These are phyloP conservation scores for Dasypogon diadema DNA, from an alignment of 2,888 invertebrate species.

Conservation along the genomic window DNA sequence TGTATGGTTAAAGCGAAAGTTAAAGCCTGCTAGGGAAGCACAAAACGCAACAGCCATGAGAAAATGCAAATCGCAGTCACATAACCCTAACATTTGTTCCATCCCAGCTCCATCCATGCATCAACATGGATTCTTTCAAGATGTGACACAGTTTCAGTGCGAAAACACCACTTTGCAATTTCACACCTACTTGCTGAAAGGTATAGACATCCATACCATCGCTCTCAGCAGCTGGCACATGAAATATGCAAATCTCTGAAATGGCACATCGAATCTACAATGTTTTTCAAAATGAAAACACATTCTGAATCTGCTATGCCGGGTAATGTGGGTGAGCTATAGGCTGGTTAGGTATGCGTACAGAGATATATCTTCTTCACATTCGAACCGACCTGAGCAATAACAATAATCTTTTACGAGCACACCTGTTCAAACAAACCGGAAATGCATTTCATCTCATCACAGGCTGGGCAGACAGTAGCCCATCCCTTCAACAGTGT, in stretches of 20 bases:
- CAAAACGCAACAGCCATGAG: not conserved
- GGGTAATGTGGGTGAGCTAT: not conserved
- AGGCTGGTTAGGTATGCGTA: not conserved
- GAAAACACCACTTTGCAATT: constrained; percentile 51
- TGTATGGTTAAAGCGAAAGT: constrained; percentile 6
- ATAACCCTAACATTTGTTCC: constrained; percentile 8
- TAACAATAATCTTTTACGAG: constrained; percentile 26
- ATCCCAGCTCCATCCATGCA: constrained; percentile 14
- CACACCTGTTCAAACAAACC: constrained; percentile 30
- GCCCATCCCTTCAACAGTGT: not conserved
- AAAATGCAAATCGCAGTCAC: constrained; percentile 21
- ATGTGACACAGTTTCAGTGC: constrained; percentile 50
- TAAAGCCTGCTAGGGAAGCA: not conserved
- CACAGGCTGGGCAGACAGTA: not conserved
- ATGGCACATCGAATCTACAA: constrained; percentile 34
- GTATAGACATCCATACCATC: not conserved
- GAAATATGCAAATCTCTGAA: constrained; percentile 37
- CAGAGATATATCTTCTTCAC: not conserved
- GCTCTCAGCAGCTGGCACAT: constrained; percentile 9
- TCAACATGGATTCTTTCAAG: constrained; percentile 14
- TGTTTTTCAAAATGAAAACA: constrained; percentile 22
- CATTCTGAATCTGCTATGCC: not conserved
- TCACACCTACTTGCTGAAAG: constrained; percentile 47
- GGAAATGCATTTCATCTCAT: constrained; percentile 20
- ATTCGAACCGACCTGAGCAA: constrained; percentile 10